Conservation (phyloP, 2,797 vertebrate genomes). For the Hipposideros larvatus region DNA sequence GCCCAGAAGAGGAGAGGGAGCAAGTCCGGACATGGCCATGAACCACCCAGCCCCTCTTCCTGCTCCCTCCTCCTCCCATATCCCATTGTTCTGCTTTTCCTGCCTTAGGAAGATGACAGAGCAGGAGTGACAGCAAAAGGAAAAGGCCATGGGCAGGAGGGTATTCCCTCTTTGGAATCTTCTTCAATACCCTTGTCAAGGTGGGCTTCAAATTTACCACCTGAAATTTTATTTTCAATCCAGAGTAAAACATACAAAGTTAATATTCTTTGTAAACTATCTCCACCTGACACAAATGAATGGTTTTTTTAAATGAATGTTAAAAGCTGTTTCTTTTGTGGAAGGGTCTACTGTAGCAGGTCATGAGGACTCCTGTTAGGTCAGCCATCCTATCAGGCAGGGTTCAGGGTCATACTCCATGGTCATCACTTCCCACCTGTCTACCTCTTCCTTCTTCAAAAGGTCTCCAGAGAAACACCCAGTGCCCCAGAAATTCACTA, state of each 20-base stretch:
- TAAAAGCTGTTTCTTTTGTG: not conserved
- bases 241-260: not conserved
- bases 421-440: too few species aligned
- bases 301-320: not conserved
- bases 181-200: not conserved
- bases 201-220: not conserved
- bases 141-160: fast-evolving
- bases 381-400: not conserved
- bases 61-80: too few species aligned
- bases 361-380: fast-evolving
- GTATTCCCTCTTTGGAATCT: not conserved
- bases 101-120: not conserved
- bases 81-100: not conserved
- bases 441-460: not conserved
- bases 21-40: not conserved
- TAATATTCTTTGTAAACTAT: not conserved
- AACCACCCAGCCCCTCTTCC: not conserved
- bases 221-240: not conserved
- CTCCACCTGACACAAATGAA: not conserved
- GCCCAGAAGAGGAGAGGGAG: not conserved
- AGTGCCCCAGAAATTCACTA: not conserved
- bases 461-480: not conserved
- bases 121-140: not conserved
- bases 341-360: not conserved
- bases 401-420: not conserved